Conservation (phyloP, 1,140 invertebrate genomes). For the Drosophila erecta region DNA sequence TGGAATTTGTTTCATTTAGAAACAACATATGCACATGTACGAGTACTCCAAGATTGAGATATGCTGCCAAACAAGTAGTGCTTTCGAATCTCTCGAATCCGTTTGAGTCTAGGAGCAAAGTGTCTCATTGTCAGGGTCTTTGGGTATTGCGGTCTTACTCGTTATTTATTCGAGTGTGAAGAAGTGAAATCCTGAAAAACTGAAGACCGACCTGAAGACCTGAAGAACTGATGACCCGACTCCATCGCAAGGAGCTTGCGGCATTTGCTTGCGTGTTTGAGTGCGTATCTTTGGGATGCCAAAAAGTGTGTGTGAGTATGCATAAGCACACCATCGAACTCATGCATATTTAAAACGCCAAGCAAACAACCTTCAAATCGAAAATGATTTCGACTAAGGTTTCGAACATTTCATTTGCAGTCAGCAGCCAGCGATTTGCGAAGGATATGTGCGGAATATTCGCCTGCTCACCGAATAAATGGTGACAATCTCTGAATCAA, state of each 20-base stretch:
- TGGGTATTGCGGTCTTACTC: slow-evolving; percentile 16
- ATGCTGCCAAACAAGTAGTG: neutral
- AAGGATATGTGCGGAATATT: neutral
- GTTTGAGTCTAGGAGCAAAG: neutral
- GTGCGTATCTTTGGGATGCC: slow-evolving; percentile 1
- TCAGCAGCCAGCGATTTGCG: slow-evolving; percentile 4
- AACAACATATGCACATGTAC: neutral
- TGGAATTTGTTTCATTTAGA: neutral
- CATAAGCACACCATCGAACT: slow-evolving; percentile 50
- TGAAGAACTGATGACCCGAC: neutral
- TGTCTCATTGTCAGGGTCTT: slow-evolving; percentile 1
- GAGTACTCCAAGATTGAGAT: slow-evolving; percentile 2
- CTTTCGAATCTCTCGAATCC: neutral
- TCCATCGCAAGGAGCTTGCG: slow-evolving; percentile 12
- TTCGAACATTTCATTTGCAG: slow-evolving; percentile 24
- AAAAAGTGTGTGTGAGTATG: slow-evolving; percentile 1
- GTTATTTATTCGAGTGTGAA: slow-evolving; percentile 48
- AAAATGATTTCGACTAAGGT: slow-evolving; percentile 42
- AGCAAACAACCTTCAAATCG: slow-evolving; percentile 58
- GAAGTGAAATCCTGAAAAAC: too few relatives aligned
- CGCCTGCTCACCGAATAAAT: neutral
- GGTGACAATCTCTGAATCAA: neutral
- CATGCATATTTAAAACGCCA: slow-evolving; percentile 67
- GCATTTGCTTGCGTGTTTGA: neutral
- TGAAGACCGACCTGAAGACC: too few relatives aligned